phyloP scores from a whole-genome alignment of 2,797 vertebrate species.

The Champsocephalus gunnari region DNA sequence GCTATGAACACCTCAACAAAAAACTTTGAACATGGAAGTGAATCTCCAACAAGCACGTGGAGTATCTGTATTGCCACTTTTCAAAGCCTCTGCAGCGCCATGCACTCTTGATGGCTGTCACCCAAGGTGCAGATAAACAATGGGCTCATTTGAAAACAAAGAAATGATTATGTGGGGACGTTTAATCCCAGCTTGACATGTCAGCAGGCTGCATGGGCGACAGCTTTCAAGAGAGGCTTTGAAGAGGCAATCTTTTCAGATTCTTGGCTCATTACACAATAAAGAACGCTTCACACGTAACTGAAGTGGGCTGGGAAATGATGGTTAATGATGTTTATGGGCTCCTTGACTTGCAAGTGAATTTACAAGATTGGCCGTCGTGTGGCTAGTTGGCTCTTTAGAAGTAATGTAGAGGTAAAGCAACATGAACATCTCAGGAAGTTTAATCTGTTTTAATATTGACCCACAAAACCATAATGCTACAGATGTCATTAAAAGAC shows the following conservation, averaged over 20 bases:
- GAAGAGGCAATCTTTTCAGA: constrained; percentile 85
- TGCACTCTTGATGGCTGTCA: constrained; percentile 76
- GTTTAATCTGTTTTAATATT: constrained; percentile 26
- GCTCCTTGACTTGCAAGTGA: constrained; percentile 68
- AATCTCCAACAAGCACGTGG: constrained; percentile 43
- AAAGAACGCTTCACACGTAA: constrained; percentile 81
- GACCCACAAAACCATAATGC: constrained; percentile 1
- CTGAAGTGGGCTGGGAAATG: constrained; percentile 80
- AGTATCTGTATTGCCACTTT: constrained; percentile 58
- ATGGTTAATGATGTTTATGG: constrained; percentile 83
- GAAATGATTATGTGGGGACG: constrained; percentile 80
- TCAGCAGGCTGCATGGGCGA: constrained; percentile 79
- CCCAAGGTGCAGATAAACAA: constrained; percentile 81
- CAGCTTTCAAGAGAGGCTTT: constrained; percentile 80
- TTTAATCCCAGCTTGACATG: constrained; percentile 85
- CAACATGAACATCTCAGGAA: constrained; percentile 39
- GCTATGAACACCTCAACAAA: constrained; percentile 22
- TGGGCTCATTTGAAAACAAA: constrained; percentile 84
- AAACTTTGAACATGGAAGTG: constrained; percentile 45
- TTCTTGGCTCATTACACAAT: constrained; percentile 85
- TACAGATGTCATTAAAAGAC: too few species aligned
- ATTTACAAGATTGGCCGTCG: constrained; percentile 71
- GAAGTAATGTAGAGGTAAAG: constrained; percentile 45
- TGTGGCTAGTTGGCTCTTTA: constrained; percentile 68
- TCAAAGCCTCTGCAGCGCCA: constrained; percentile 46